Evolutionary conservation across 2,113 vertebrate genomes (phyloP), one percentile per base, ranked within the genome.

Genomic region (Manacus vitellinus): DNA sequence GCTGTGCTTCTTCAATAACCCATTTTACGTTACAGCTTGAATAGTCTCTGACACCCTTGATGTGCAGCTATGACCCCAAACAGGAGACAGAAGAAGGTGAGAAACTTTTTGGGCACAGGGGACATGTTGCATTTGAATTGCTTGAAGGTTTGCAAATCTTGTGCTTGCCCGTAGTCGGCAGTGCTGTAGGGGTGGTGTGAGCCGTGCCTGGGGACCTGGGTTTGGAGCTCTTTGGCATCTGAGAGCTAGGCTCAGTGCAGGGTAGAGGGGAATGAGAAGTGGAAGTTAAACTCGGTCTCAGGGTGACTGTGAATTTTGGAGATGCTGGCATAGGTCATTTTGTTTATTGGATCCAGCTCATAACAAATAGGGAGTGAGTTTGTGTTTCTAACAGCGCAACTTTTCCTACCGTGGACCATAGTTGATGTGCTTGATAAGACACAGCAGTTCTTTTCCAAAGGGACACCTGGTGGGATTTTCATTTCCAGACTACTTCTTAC

Each of bases 281-380:
- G 85, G 75, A 74, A 80, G 68, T 90, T 77, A 85, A 92, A 74
- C 88, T 93, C 72, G 78, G 79, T 94, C 90, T 90, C 83, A 78
- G 89, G 72, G 82, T 94, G 90, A 86, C 92, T 93, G 59, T 92
- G 93, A 49, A 47, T 87, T 94, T 95, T 90, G 85, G 88, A 95
- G 92, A 77, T 76, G 92, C 81, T 94, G 88, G 93, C 51, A 43
- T 93, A 92, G 88, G 46, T 90, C 24, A 2, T 88, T 87, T 84
- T 95, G 86, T 95, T 90, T 79, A 23, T 90, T 96, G 95, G 72
- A 80, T 80, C 90, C 82, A 86, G 92, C 94, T 96, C 68, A 77
- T 92, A 96, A 92, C 89, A 84, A 85, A 52, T 87, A 95, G 67
- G 47, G 95, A 97, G 92, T 85, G 91, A 94, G 70, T 94, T 92